Evolutionary conservation across 2,113 vertebrate species (phyloP), one percentile per base, ranked within the genome.

Genomic region (Apus apus): DNA sequence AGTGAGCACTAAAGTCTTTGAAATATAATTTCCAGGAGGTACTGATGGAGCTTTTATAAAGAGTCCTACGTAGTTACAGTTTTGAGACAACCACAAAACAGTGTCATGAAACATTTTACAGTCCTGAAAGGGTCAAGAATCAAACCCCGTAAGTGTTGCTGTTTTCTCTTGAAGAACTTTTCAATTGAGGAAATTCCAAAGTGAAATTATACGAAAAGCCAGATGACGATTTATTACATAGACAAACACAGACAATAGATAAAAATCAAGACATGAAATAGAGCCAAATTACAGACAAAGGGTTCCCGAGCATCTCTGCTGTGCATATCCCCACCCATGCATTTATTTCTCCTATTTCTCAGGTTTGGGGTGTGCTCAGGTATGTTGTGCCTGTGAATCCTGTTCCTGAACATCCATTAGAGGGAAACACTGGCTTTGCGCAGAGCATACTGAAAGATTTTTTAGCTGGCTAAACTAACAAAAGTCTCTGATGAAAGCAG

Each of bases 111-210:
- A 51, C 2, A 45, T 77, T 61, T 87, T 62, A 62, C 18, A 87
- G 34, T 78, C 7, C 22, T 73, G 23, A 8, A 48, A 26, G 0
- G 8, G 19, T 54, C n/a, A 48, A 61, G 79, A 84, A 57, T 68
- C 32, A 67, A 51, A 1, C 1, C 6, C 3, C 8, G 2, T 4
- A 45, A 67, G 61, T 2, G 1, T 3, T 34, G 26, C 16, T 23
- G 3, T 58, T 87, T 78, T 62, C 14, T 62, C 53, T 19, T 36
- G 23, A 79, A 64, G 34, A 85, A 36, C 36, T 67, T 73, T 75
- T 19, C 36, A n/a, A 5, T 3, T 72, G 43, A 67, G 13, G 16
- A 19, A 85, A 60, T 83, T 43, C 38, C 30, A 46, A 80, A 36
- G 32, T 51, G 15, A 40, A 64, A 43, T 88, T 21, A 32, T 32